Evolutionary conservation across 2,888 invertebrate species (phyloP), one percentile per base, ranked within the genome.

Genomic region (Caenorhabditis parvicauda): DNA sequence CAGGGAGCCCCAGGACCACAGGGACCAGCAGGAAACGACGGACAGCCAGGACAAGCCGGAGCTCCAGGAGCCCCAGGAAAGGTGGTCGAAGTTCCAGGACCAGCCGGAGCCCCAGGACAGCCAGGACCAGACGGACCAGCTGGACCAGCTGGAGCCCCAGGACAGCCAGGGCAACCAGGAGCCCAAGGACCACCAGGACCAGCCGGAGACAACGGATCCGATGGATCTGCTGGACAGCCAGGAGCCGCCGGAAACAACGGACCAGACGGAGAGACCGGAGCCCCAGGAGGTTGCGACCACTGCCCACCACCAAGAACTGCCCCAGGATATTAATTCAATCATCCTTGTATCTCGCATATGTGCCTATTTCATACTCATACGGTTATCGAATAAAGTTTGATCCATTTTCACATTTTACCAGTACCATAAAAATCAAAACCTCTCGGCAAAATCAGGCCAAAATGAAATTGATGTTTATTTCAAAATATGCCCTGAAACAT

Each of bases 241-340:
- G 62, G 62, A 62, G 54, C 54, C 47, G 52, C 56, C 50, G 61
- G 61, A 57, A 52, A 59, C 63, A 58, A 63, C 25, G 63, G 63
- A 63, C 54, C 68, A 43, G 67, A 69, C 43, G 76, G 75, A 64
- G 57, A 64, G 42, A 63, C 70, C 29, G 75, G 75, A 54, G 56
- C 55, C 50, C 67, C 62, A 53, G 75, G 74, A 61, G 64, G 67
- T 48, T 72, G 72, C 71, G 68, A 70, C 54, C 72, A 74, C 65
- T 74, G 72, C 67, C 70, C 72, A 54, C 70, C 70, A 54, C 72
- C 70, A 55, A 58, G 73, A 45, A 73, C 73, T 43, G 69, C 71
- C 29, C 71, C 73, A 54, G 73, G 73, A 62, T 73, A 73, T 63
- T 63, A 63, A 62, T 37, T 54, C 7, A n/a, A n/a, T n/a, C n/a